Base-by-base conservation (phyloP, 2,113 vertebrate genomes). In the Fulica atra region DNA sequence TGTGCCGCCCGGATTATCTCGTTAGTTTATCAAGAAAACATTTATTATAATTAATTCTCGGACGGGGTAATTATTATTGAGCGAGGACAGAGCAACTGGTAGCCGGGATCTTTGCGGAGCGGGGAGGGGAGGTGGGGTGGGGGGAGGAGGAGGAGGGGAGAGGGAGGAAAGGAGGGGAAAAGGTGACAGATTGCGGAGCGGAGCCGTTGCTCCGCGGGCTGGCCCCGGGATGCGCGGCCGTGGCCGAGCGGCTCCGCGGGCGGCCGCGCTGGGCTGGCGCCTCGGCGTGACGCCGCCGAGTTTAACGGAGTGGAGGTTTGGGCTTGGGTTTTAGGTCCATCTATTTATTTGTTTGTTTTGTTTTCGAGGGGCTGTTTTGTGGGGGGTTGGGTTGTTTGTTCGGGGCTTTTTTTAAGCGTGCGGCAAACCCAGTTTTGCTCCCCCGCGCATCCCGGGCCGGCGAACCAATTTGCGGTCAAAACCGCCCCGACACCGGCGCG, bases 11-110 rank as follows among this genome's bases (percentile, higher is more conserved):
- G 98, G 98, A 99, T 99, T 98, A 99, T 98, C 98, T 98, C 97
- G 97, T 99, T 99, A 99, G 98, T 99, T 99, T 98, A 99, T 98
- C 98, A 99, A 98, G 98, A 99, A 98, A 98, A 98, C 98, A 99
- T 99, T 99, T 98, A 98, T 99, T 98, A 98, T 99, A 99, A 99
- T 99, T 98, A 99, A 99, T 98, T 99, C 96, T 98, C 95, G 98
- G 98, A 98, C 98, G 97, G 98, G 98, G 98, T 99, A 98, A 98
- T 99, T 98, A 98, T 98, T 98, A 99, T 99, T 97, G 99, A 99
- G 98, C 98, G 98, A 97, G 97, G 98, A 98, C 97, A 97, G 96
- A 98, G 98, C 98, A 98, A 99, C 98, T 98, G 98, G 98, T 99
- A 98, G 97, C 98, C 97, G 95, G 97, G 95, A 86, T 97, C 92